Evolutionary conservation across 2,797 vertebrate genomes (phyloP).

Genomic region (Acanthurus lineatus): DNA sequence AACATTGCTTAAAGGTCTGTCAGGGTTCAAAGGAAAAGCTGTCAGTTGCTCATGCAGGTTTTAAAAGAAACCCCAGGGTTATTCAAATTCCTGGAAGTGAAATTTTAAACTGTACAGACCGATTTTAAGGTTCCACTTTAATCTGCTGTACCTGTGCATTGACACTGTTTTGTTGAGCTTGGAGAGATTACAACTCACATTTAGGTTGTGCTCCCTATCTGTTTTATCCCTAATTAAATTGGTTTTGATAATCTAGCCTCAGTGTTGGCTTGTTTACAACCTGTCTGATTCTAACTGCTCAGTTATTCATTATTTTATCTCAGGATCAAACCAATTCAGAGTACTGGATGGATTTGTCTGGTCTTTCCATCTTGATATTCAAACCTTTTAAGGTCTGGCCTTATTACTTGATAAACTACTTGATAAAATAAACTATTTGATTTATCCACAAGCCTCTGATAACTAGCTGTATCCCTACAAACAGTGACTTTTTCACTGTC

Average conservation of each 20-base stretch:
- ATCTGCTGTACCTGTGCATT: background rate
- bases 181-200: background rate
- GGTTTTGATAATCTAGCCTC: background rate
- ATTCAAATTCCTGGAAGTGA: background rate
- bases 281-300: background rate
- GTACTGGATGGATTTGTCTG: background rate
- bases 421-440: too few species aligned
- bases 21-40: background rate
- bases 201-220: background rate
- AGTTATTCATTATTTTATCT: background rate
- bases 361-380: conserved; percentile 8
- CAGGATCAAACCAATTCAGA: conserved; percentile 16
- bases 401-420: conserved; percentile 1
- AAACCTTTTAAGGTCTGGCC: conserved; percentile 10
- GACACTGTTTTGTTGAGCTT: background rate
- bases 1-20: background rate
- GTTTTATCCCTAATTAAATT: background rate
- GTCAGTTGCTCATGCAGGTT: background rate
- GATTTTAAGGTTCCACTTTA: background rate
- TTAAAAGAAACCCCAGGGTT: background rate
- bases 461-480: conserved; percentile 41
- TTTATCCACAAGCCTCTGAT: conserved; percentile 41
- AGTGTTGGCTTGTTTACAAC: background rate
- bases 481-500: conserved; percentile 36
- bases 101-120: background rate